Base-by-base conservation (phyloP, 2,797 vertebrate species). In the Danio jaintianensis region DNA sequence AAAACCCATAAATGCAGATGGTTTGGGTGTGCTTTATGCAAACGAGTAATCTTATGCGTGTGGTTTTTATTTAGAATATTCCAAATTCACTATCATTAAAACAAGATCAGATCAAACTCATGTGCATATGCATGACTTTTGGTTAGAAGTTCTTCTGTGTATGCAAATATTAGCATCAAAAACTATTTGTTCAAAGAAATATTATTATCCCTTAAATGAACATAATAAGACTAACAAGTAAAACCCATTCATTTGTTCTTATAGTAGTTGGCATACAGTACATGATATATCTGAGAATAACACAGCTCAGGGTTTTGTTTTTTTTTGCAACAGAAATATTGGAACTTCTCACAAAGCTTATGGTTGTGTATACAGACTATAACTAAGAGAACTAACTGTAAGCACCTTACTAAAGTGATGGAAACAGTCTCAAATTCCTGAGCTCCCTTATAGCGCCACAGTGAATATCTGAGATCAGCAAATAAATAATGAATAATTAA, bases 401-500 rank as follows among this genome's bases (percentile, higher is more conserved):
- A 87, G 87, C 86, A 90, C 88, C 87, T 89, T 89, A 78, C 87
- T 87, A 61, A 72, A 85, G 89, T 90, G 86, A 89, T 87, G 86
- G 84, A 81, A 84, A 84, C 86, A 85, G 86, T 90, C 86, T 85
- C 74, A 22, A 86, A 89, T 90, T 79, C 52, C 83, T 74, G 85
- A 80, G 83, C 89, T 83, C 87, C 86, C 84, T 86, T 86, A 38
- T 81, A 85, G 88, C 89, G 85, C 80, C 48, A 81, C 84, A 80
- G 92, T 93, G 77, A 93, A 93, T 93, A 93, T 94, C 94, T 92
- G 83, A 94, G 81, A 88, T 47, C 86, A 85, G 90, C 92, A 92
- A 94, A 93, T 94, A 92, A 92, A 94, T 93, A 93, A 92, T 94
- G 91, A 92, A 94, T 93, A 93, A 92, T 94, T 91, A 92, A 93